Conservation (phyloP, 2,113 vertebrate species). For the Proterorhinus semilunaris region DNA sequence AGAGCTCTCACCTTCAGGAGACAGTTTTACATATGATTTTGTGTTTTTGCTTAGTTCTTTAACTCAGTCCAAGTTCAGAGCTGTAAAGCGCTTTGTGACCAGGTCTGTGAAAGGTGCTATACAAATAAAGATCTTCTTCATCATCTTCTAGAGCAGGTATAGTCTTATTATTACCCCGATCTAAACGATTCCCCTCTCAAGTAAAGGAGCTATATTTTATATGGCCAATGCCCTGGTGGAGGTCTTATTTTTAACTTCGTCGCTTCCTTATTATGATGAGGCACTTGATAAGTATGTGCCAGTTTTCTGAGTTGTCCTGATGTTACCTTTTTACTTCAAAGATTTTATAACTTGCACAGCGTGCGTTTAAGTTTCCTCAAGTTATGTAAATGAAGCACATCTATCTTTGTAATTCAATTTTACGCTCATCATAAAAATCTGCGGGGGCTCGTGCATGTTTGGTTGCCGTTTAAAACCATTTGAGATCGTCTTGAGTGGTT, state of each 20-base stretch:
- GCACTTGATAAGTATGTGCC: not conserved
- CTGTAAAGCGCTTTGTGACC: no score
- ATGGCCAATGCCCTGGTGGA: not conserved
- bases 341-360: not conserved
- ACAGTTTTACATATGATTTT: no score
- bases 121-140: no score
- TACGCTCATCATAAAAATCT: not conserved
- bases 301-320: not conserved
- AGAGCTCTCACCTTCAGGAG: no score
- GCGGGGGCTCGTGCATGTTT: not conserved
- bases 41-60: no score
- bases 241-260: not conserved
- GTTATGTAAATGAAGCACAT: not conserved
- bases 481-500: not conserved
- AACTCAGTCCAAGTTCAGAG: no score
- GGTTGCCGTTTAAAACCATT: not conserved
- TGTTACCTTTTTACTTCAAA: slow-evolving; percentile 1
- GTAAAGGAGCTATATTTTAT: not conserved
- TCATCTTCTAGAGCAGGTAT: no score
- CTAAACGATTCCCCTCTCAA: not conserved
- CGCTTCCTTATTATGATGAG: not conserved
- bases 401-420: slow-evolving; percentile 3
- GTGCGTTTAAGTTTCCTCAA: not conserved
- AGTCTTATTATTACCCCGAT: no score
- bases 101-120: no score